Conservation (phyloP, 2,888 invertebrate species). For the Parnassius smintheus region DNA sequence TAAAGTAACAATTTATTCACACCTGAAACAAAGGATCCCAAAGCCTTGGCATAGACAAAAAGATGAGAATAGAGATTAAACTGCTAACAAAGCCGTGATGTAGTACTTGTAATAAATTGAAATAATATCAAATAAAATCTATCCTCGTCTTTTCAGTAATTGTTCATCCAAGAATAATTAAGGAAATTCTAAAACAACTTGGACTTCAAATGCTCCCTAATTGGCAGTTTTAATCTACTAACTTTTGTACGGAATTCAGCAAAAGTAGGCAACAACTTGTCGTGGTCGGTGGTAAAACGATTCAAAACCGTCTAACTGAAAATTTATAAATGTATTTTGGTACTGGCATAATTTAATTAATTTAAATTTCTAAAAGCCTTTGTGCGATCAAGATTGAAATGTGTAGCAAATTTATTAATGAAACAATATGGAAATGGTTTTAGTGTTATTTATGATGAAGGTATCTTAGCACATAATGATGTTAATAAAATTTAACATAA, state of each 20-base stretch:
- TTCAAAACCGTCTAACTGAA: conserved; percentile 69
- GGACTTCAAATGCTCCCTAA: conserved; percentile 77
- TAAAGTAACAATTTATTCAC: not conserved
- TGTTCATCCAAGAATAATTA: conserved; percentile 76
- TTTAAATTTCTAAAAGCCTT: conserved; percentile 52
- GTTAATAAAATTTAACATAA: too few relatives aligned
- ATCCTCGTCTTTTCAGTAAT: conserved; percentile 58
- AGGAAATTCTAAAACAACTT: conserved; percentile 76
- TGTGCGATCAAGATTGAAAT: conserved; percentile 42
- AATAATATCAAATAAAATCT: conserved; percentile 55
- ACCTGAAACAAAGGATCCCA: too few relatives aligned
- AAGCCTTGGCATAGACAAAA: too few relatives aligned
- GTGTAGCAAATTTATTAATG: conserved; percentile 39
- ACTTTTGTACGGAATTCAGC: conserved; percentile 75
- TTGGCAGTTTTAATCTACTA: conserved; percentile 80
- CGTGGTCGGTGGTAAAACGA: conserved; percentile 71
- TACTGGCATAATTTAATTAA: conserved; percentile 63
- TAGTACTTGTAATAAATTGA: conserved; percentile 37
- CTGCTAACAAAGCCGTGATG: conserved; percentile 21
- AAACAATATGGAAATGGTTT: conserved; percentile 23
- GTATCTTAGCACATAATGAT: too few relatives aligned
- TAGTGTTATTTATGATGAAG: conserved; percentile 2
- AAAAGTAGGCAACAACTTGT: conserved; percentile 74
- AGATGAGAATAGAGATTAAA: not conserved
- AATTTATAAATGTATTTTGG: conserved; percentile 70